Evolutionary conservation across 2,113 vertebrate species (phyloP).

Genomic region (Indri indri): DNA sequence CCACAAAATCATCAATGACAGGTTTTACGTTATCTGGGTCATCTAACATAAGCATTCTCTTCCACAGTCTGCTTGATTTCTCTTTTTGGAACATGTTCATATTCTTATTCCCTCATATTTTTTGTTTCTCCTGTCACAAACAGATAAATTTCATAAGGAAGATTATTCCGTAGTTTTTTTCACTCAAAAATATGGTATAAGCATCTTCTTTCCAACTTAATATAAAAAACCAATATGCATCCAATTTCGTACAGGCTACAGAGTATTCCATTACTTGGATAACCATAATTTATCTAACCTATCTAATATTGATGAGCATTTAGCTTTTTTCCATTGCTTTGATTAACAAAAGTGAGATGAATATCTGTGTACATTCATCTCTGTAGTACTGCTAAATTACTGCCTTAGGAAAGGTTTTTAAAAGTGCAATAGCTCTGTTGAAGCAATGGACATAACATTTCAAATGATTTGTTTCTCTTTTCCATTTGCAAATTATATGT

Average conservation of each 20-base stretch:
- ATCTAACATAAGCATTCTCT: background rate
- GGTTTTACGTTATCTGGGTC: background rate
- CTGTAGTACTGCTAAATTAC: constrained; percentile 7
- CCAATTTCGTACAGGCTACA: background rate
- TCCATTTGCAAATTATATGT: constrained; percentile 47
- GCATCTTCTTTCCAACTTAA: constrained; percentile 2
- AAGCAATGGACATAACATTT: constrained; percentile 6
- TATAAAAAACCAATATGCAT: background rate
- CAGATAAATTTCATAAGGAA: background rate
- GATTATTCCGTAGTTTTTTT: constrained; percentile 25
- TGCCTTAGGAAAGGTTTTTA: constrained; percentile 50
- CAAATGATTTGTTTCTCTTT: constrained; percentile 58
- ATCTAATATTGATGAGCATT: constrained; percentile 21
- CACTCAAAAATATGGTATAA: constrained; percentile 23
- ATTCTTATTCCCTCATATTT: background rate
- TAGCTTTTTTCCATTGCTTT: constrained; percentile 52
- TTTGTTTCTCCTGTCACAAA: background rate
- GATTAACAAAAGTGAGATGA: constrained; percentile 67
- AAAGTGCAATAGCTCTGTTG: constrained; percentile 13
- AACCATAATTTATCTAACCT: constrained; percentile 41
- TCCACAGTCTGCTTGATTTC: background rate
- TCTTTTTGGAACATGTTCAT: background rate
- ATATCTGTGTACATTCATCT: constrained; percentile 20
- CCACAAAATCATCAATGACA: background rate
- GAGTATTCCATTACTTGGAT: background rate